Conservation (phyloP, 2,113 vertebrate genomes). For the Pyrgilauda ruficollis region DNA sequence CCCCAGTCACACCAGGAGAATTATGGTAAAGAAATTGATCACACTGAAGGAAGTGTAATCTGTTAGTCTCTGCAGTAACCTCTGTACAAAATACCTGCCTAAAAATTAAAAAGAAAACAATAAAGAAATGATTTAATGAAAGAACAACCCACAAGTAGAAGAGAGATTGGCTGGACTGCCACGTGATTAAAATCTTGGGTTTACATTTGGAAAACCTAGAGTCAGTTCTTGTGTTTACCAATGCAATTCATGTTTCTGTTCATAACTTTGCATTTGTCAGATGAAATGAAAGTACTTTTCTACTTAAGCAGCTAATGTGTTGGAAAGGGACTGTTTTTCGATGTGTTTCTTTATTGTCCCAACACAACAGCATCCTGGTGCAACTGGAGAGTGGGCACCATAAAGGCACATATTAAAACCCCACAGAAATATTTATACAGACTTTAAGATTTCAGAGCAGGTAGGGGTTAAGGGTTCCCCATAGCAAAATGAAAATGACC, state of each 20-base stretch:
- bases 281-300: background rate
- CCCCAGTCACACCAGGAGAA: background rate
- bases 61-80: background rate
- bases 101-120: background rate
- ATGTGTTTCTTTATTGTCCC: background rate
- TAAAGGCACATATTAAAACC: background rate
- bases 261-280: background rate
- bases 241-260: background rate
- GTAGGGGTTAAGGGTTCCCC: background rate
- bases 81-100: background rate
- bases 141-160: background rate
- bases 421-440: background rate
- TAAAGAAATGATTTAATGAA: background rate
- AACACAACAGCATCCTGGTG: background rate
- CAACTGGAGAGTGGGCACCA: background rate
- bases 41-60: background rate
- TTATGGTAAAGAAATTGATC: background rate
- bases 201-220: background rate
- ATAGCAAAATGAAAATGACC: background rate
- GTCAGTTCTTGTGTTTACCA: background rate
- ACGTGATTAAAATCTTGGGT: background rate
- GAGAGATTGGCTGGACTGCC: background rate
- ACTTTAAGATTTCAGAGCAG: background rate
- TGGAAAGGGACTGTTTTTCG: background rate
- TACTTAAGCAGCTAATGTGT: background rate